These are phyloP conservation scores for Tetranychus piercei DNA, from an alignment of 2,888 invertebrate genomes.

Conservation along the genomic window DNA sequence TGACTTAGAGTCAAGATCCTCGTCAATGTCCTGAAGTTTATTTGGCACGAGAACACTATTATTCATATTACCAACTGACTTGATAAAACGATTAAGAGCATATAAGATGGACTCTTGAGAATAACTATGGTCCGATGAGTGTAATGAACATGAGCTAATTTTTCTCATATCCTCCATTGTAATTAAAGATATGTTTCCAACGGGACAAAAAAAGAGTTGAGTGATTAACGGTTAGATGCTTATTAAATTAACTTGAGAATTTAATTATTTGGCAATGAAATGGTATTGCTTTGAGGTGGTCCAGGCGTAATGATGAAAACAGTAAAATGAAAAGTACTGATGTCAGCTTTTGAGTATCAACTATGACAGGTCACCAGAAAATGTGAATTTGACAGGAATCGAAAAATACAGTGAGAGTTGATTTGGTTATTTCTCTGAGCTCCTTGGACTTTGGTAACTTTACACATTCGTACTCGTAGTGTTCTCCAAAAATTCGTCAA, in stretches of 20 bases:
- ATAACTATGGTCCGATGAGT: neutral
- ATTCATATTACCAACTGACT: slow-evolving; percentile 9
- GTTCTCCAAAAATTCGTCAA: no score
- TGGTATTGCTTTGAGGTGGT: no score
- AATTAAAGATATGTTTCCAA: neutral
- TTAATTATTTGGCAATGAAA: neutral
- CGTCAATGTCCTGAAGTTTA: slow-evolving; percentile 9
- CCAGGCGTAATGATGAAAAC: no score
- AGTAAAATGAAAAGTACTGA: no score
- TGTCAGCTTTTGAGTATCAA: no score
- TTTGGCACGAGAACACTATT: slow-evolving; percentile 5
- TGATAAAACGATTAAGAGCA: slow-evolving; percentile 9
- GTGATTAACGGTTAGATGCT: neutral
- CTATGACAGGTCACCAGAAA: no score
- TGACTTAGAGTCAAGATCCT: slow-evolving; percentile 4
- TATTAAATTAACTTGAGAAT: neutral
- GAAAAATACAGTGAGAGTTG: neutral
- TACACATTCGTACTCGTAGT: no score
- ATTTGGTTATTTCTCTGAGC: neutral
- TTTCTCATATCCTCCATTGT: slow-evolving; percentile 5
- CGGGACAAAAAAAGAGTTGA: no score
- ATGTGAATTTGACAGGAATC: no score
- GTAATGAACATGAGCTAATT: slow-evolving; percentile 8
- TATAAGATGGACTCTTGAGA: slow-evolving; percentile 4
- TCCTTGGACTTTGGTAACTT: no score